Base-by-base conservation (phyloP, 2,113 vertebrate species). In the Typhlomys cinereus region DNA sequence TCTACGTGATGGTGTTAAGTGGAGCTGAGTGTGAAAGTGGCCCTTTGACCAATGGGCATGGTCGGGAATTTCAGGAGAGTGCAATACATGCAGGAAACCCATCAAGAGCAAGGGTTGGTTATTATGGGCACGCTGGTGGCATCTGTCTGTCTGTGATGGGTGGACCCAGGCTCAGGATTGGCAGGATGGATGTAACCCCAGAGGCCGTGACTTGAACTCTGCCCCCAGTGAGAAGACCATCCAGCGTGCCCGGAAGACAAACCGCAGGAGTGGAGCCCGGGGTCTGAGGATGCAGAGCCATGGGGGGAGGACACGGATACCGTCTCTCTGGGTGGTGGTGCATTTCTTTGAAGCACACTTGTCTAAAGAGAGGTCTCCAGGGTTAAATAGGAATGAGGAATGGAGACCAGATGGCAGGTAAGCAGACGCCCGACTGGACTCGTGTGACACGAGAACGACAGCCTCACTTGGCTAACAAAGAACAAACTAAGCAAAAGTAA, bases 211-310 rank as follows among this genome's bases (percentile, higher is more conserved):
- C 66, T 14, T 1, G 13, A 46, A 20, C n/a, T 50, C 13, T 36
- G 59, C 75, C 73, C 34, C n/a, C 7, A 15, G 13, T 13, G 9
- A 54, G 23, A n/a, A 66, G n/a, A 70, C 20, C 61, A 46, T 15
- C 34, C 44, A 27, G 36, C 31, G 7, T 1, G 0, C 4, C 10
- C 66, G 12, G 46, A 66, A 46, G 79, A 1, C 89, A n/a, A 87
- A 84, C 29, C 13, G 41, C 25, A 34, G 39, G 36, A n/a, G 2
- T 8, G 54, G n/a, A n/a, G 11, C 11, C 2, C 2, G 0, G 14
- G 41, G 25, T 61, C 74, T 44, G 4, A 54, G 78, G 36, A 52
- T 54, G 8, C 8, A n/a, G 31, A 75, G 70, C 41, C 54, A 62
- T 25, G 29, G 64, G 44, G 31, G 17, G 10, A 15, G 31, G 12